Evolutionary conservation across 2,888 invertebrate genomes (phyloP), one percentile per base, ranked within the genome.

Genomic region (Parascotia fuliginaria): DNA sequence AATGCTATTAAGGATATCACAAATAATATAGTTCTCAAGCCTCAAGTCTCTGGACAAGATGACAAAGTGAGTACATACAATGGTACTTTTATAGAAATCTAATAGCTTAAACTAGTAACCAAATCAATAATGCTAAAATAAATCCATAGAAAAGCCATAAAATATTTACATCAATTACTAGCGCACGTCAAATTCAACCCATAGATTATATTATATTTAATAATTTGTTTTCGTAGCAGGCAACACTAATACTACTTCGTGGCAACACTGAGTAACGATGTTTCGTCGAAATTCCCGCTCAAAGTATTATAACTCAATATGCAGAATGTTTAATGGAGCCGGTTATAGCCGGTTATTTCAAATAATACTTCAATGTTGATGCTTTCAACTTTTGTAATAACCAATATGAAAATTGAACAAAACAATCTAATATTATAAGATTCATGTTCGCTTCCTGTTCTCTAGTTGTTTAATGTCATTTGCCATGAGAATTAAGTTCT

Each of bases 291-390:
- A 77, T 75, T 70, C 74, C 56, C 51, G 64, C 47, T 14, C 36
- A 15, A 36, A 58, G 65, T 73, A 73, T 77, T 75, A 79, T 81
- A 79, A 76, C 71, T 77, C 70, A 67, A 79, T 75, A 75, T 58
- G 34, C 49, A 60, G 64, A 60, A 65, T 46, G 45, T 51, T 50
- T 42, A 58, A 59, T 24, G 43, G 48, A 48, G 46, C 9, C 27
- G 41, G 48, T 62, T 62, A 44, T 41, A 36, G 43, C 42, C 15
- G 13, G 44, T 19, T 24, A 3, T 7, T 55, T 40, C 24, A 43
- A 52, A 50, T 58, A 55, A 24, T 48, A 27, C 12, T n/a, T 13
- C 31, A 13, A 31, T 31, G 31, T 31, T 31, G 13, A 4, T n/a
- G n/a, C 2, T 7, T 7, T 13, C 13, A 31, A 13, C 31, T 31